A percentile compares a stretch with the other conserved stretches of the same genome.
Evolutionary conservation across 2,888 invertebrate genomes (phyloP).

Genomic region (Serripes groenlandicus): DNA sequence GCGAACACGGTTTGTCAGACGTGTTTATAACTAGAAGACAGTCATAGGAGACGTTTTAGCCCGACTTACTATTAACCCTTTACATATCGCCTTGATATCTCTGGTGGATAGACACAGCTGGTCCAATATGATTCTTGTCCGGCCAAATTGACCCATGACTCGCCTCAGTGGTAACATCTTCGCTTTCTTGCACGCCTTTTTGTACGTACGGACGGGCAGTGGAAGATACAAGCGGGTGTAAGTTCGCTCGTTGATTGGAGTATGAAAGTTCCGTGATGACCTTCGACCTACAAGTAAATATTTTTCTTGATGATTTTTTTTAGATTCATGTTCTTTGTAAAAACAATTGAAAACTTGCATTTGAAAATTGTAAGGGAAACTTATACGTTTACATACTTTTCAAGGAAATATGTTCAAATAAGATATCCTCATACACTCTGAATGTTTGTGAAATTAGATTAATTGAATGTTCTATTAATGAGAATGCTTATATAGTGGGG

Average conservation of each 20-base stretch:
- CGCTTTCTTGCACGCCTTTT: slow-evolving; percentile 60
- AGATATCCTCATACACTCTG: too few species aligned
- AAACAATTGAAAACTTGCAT: too few species aligned
- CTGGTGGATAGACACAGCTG: slow-evolving; percentile 66
- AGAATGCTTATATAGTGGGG: too few species aligned
- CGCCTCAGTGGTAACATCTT: slow-evolving; percentile 68
- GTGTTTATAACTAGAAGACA: too few species aligned
- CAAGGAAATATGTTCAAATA: too few species aligned
- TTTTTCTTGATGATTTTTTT: too few species aligned
- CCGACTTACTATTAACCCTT: slow-evolving; percentile 68
- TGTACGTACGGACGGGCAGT: slow-evolving; percentile 51
- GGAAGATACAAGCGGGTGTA: slow-evolving; percentile 12
- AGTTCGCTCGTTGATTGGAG: slow-evolving; percentile 14
- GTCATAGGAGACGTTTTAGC: not conserved
- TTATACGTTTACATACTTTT: too few species aligned
- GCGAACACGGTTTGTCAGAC: too few species aligned
- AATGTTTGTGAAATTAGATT: too few species aligned
- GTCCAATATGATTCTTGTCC: slow-evolving; percentile 62
- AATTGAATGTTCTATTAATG: too few species aligned
- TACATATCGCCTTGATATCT: slow-evolving; percentile 72
- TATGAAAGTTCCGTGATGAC: not conserved
- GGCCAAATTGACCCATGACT: slow-evolving; percentile 69
- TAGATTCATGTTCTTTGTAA: too few species aligned
- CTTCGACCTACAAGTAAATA: not conserved
- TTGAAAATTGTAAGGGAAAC: too few species aligned